A percentile compares a stretch with the other conserved stretches of the same genome.
Evolutionary conservation across 1,140 invertebrate species (phyloP).

Genomic region (Sycophila sp.): DNA sequence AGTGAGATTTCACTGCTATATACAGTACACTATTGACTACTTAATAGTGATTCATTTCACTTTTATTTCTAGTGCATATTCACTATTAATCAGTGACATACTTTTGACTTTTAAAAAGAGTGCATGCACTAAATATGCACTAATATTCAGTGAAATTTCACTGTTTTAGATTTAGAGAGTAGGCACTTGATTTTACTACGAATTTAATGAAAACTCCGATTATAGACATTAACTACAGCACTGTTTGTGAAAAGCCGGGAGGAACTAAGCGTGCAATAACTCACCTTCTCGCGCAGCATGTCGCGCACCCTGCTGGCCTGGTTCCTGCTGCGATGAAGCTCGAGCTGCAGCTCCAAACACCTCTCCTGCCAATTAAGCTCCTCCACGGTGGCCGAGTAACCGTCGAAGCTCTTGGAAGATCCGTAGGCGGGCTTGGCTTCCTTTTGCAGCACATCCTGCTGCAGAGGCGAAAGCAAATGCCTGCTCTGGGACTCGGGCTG

Average conservation of each 20-base stretch:
- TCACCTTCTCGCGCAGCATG: conserved; percentile 86
- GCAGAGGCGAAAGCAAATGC: not conserved
- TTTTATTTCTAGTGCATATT: no score
- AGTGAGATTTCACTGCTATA: no score
- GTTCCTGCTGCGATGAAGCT: conserved; percentile 82
- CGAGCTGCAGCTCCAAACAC: conserved; percentile 83
- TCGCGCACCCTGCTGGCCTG: conserved; percentile 86
- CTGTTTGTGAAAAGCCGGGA: not conserved
- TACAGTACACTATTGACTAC: no score
- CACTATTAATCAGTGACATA: no score
- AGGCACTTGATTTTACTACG: no score
- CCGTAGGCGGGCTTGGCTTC: conserved; percentile 52
- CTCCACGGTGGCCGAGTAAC: conserved; percentile 61
- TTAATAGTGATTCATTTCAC: no score
- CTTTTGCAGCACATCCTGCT: conserved; percentile 32
- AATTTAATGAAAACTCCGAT: no score
- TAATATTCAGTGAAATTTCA: no score
- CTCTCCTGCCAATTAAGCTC: conserved; percentile 83
- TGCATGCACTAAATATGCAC: no score
- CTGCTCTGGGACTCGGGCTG: conserved; percentile 39
- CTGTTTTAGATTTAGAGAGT: no score
- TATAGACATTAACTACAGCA: no score
- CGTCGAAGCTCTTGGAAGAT: conserved; percentile 60
- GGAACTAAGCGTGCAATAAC: conserved; percentile 14
- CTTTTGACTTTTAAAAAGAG: no score